A percentile compares a stretch with the other conserved stretches of the same genome.
Conservation (phyloP, 1,140 invertebrate species). For the Anoplophora glabripennis region DNA sequence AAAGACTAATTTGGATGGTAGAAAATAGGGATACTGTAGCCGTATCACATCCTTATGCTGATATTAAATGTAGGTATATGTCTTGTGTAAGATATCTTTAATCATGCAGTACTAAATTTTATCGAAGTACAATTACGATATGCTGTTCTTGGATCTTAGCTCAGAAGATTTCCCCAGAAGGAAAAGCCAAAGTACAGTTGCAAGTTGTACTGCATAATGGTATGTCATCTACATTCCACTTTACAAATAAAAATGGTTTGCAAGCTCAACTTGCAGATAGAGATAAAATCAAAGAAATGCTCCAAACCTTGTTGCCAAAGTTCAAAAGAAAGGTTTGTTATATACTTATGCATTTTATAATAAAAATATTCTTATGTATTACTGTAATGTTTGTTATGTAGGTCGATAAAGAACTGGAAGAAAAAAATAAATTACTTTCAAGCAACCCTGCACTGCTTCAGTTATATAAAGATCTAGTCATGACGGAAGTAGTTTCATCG, state of each 20-base stretch:
- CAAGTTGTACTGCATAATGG: conserved; percentile 95
- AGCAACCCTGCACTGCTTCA: conserved; percentile 80
- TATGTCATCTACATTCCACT: conserved; percentile 95
- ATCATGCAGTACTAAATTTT: not conserved
- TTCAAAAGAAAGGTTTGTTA: conserved; percentile 76
- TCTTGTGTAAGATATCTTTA: not conserved
- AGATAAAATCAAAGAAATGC: conserved; percentile 89
- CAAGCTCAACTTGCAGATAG: conserved; percentile 84
- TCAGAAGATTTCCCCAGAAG: conserved; percentile 98
- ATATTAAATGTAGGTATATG: conserved; percentile 83
- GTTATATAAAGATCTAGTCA: conserved; percentile 90
- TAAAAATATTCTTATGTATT: not conserved
- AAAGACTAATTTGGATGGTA: conserved; percentile 93
- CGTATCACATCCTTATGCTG: conserved; percentile 89
- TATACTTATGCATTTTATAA: not conserved
- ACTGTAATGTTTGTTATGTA: too few relatives aligned
- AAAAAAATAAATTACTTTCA: conserved; percentile 80
- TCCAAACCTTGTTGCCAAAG: conserved; percentile 90
- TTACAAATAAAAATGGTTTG: conserved; percentile 83
- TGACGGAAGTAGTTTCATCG: conserved; percentile 86
- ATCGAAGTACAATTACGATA: not conserved
- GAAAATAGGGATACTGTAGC: conserved; percentile 87
- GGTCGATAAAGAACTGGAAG: conserved; percentile 88
- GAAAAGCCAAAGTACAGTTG: conserved; percentile 97
- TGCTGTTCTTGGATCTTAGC: conserved; percentile 58